Evolutionary conservation across 2,888 invertebrate species (phyloP), one percentile per base, ranked within the genome.

Genomic region (Drosophila austrosaltans): DNA sequence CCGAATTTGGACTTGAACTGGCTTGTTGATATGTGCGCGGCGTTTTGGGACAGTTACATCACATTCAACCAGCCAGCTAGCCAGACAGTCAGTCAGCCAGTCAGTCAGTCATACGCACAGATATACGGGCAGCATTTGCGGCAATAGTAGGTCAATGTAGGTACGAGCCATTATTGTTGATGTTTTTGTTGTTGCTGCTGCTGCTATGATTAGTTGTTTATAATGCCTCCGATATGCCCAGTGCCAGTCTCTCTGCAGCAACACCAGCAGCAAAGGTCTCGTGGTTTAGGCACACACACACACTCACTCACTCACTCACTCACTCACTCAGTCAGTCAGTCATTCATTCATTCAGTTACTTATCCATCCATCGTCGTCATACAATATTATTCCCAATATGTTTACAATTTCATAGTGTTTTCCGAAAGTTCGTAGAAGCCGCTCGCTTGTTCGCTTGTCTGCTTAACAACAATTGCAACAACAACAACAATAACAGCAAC

Each of bases 31-130:
- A 85, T 85, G 89, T 87, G 76, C 82, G 84, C 78, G 75, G 87
- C 76, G 82, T 88, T 84, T 84, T 88, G 87, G 89, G 85, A 87
- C 89, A 89, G 87, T 85, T 85, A 85, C 85, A 85, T 89, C 85
- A 85, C 78, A 84, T 80, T 72, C 8, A 48, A 20, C 20, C 22
- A 48, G 63, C 77, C 73, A 62, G 62, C 62, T 56, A 69, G 70
- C 16, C 28, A 28, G 59, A 16, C 58, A 42, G 25, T 10, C 54
- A 20, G 63, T 40, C 32, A 28, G 63, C 40, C 40, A 10, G 53
- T 25, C 36, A 42, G 16, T 16, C 10, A 22, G 8, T 8, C 8
- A 8, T 36, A 44, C 53, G 20, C 28, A 44, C 42, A 66, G 28
- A 22, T 48, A 48, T 48, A 48, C 48, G 48, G 77, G 42, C 69